Conservation (phyloP, 2,888 invertebrate species). For the Peribatodes rhomboidaria region DNA sequence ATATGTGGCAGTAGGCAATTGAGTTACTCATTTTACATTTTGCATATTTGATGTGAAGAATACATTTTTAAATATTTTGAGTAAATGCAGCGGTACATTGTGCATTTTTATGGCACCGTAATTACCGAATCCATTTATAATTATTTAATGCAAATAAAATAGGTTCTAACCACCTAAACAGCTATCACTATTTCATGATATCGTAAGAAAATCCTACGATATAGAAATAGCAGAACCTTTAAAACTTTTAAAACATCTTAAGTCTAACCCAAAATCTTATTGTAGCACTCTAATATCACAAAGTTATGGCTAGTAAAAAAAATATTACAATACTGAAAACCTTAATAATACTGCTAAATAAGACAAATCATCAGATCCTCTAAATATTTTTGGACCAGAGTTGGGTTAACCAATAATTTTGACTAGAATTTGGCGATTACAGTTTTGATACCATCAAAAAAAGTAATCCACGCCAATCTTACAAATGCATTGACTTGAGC, state of each 20-base stretch:
- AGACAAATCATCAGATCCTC: conserved; percentile 16
- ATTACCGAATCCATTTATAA: conserved; percentile 5
- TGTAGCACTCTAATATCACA: conserved; percentile 44
- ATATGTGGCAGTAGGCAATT: not conserved
- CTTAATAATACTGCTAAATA: conserved; percentile 15
- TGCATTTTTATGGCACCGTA: not conserved
- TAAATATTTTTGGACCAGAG: conserved; percentile 19
- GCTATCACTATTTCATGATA: not conserved
- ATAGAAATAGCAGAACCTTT: not conserved
- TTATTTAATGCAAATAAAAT: conserved; percentile 11
- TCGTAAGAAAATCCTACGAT: conserved; percentile 17
- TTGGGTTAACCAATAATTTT: conserved; percentile 32
- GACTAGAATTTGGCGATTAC: conserved; percentile 59
- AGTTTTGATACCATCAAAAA: conserved; percentile 50
- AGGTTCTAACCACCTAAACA: not conserved
- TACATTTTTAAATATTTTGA: not conserved
- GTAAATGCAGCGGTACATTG: conserved; percentile 8
- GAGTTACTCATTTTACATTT: conserved; percentile 11
- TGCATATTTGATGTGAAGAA: conserved; percentile 20
- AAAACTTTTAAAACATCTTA: not conserved
- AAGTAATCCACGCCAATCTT: conserved; percentile 53
- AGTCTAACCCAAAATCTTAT: conserved; percentile 20
- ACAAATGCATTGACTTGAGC: conserved; percentile 83
- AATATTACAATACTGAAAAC: conserved; percentile 25
- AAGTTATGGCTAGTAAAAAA: conserved; percentile 31